Percentiles rank a stretch among this genome's conserved stretches.
Evolutionary conservation across 2,888 invertebrate species (phyloP).

Genomic region (Melinaea marsaeus): DNA sequence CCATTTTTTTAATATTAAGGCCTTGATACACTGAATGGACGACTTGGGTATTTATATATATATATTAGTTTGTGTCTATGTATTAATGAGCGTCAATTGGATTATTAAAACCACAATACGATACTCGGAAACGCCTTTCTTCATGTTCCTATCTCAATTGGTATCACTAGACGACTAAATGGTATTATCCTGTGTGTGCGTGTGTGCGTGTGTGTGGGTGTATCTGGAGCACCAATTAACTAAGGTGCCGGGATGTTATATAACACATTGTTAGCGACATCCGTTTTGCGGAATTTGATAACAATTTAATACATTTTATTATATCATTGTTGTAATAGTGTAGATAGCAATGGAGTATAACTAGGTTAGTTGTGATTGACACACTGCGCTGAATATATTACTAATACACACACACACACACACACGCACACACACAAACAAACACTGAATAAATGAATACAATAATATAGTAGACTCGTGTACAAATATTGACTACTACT

Average conservation of each 20-base stretch:
- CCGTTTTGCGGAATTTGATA: conserved; percentile 12
- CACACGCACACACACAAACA: too few species aligned
- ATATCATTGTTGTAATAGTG: not conserved
- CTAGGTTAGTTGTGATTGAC: not conserved
- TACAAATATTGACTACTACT: too few species aligned
- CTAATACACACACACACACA: not conserved
- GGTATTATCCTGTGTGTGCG: conserved; percentile 50
- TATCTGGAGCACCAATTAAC: conserved; percentile 39
- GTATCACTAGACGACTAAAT: conserved; percentile 40
- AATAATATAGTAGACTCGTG: too few species aligned
- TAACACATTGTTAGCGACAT: conserved; percentile 27
- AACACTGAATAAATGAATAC: too few species aligned
- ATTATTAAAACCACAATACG: conserved; percentile 17
- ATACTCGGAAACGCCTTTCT: conserved; percentile 14
- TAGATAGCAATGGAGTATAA: not conserved
- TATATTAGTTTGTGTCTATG: too few species aligned
- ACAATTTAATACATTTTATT: conserved; percentile 30
- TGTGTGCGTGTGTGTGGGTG: conserved; percentile 39
- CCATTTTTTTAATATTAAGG: too few species aligned
- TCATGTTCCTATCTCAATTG: conserved; percentile 45
- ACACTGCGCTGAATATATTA: not conserved
- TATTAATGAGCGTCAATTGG: too few species aligned
- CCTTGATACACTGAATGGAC: too few species aligned
- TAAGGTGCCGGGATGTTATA: conserved; percentile 38
- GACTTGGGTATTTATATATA: too few species aligned